phyloP scores from a whole-genome alignment of 2,797 vertebrate genomes.

The Prunella strophiata region DNA sequence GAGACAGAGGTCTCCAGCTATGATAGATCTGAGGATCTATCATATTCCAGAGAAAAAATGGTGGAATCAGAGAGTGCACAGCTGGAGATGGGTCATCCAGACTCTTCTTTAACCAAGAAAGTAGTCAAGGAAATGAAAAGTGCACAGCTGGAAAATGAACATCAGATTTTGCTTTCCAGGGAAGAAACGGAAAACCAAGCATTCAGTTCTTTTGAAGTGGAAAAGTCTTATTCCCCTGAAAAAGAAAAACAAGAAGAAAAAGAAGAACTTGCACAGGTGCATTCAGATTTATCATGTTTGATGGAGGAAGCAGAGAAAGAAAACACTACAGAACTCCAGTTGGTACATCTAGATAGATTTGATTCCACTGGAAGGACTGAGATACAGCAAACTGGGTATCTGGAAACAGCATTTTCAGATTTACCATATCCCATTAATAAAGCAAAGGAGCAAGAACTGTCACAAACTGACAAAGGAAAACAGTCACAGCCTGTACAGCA shows the following conservation, averaged over 20 bases:
- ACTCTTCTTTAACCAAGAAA: neutral
- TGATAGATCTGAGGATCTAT: neutral
- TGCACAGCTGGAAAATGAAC: neutral
- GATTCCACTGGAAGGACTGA: neutral
- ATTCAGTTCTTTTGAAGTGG: neutral
- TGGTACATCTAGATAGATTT: neutral
- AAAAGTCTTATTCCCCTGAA: neutral
- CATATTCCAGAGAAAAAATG: neutral
- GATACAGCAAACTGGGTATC: neutral
- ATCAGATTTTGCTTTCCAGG: neutral
- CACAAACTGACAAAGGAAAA: neutral
- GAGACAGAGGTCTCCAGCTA: neutral
- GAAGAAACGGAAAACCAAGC: neutral
- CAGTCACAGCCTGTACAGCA: neutral
- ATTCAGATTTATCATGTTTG: neutral
- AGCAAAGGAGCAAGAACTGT: neutral
- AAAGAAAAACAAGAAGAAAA: neutral
- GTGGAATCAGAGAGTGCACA: neutral
- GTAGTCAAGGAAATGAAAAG: neutral
- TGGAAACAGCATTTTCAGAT: neutral
- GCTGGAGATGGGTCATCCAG: neutral
- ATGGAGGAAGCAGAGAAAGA: neutral
- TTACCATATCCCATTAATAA: neutral
- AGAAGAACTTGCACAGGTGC: neutral
- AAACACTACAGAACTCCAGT: neutral